Conservation (phyloP, 1,140 invertebrate genomes). For the Mizuhopecten yessoensis region DNA sequence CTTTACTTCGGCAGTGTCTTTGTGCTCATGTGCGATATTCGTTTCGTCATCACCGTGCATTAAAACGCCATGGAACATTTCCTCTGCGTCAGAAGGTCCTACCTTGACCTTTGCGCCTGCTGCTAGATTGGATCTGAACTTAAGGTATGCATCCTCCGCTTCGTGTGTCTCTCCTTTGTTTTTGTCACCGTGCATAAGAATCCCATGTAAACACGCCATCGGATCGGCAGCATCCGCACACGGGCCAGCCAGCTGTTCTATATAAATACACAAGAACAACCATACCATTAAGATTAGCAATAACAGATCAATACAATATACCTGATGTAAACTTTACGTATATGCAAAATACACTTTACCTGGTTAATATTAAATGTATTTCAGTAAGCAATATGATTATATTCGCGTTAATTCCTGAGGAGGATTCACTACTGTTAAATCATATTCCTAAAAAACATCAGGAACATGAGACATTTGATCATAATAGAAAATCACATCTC, state of each 20-base stretch:
- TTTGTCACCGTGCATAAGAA: constrained; percentile 73
- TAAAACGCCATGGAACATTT: constrained; percentile 68
- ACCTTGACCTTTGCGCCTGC: constrained; percentile 54
- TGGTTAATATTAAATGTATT: too few species aligned
- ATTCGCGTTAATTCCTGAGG: too few species aligned
- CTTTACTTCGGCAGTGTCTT: constrained; percentile 44
- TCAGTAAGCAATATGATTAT: too few species aligned
- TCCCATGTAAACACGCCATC: constrained; percentile 70
- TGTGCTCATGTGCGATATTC: constrained; percentile 59
- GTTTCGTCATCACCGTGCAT: constrained; percentile 71
- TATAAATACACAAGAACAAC: not conserved
- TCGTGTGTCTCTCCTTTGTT: constrained; percentile 63
- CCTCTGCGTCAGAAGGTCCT: constrained; percentile 68
- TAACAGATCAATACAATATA: too few species aligned
- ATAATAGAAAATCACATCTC: too few species aligned
- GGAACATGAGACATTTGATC: too few species aligned
- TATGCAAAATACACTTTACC: too few species aligned
- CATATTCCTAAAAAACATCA: too few species aligned
- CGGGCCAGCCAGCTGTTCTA: constrained; percentile 45
- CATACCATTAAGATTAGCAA: too few species aligned
- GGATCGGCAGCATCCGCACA: constrained; percentile 58
- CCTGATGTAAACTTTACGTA: too few species aligned
- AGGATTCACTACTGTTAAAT: too few species aligned
- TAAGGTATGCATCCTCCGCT: constrained; percentile 67
- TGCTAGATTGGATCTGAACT: constrained; percentile 59